These are phyloP conservation scores for Nebria salina DNA, from an alignment of 2,888 invertebrate species.

Conservation along the genomic window DNA sequence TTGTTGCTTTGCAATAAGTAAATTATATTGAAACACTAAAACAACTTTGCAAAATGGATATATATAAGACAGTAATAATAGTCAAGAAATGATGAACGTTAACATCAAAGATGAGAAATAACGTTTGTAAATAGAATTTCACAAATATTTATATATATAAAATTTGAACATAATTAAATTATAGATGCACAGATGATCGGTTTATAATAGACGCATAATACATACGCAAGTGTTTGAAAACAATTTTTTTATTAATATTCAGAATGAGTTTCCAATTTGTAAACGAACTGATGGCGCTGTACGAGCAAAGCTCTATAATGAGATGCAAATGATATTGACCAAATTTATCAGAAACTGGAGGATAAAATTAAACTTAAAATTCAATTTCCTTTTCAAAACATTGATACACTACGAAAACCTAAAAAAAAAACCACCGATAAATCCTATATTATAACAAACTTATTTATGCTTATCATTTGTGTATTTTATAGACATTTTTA, in stretches of 20 bases:
- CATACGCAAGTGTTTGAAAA: neutral
- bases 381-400: neutral
- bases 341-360: neutral
- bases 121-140: neutral
- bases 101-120: neutral
- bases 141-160: no score
- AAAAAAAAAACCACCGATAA: neutral
- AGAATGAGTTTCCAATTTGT: neutral
- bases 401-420: neutral
- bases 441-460: neutral
- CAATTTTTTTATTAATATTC: slow-evolving; percentile 1
- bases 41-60: neutral
- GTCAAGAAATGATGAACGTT: neutral
- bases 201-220: neutral
- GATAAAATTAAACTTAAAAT: neutral
- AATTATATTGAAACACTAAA: neutral
- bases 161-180: neutral
- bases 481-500: neutral
- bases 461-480: neutral
- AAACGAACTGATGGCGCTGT: neutral
- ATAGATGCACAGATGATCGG: neutral
- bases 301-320: neutral
- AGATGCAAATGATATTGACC: slow-evolving; percentile 1
- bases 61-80: neutral
- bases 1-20: neutral